Evolutionary conservation across 2,797 vertebrate genomes (phyloP).

Genomic region (Pseudochirops cupreus): DNA sequence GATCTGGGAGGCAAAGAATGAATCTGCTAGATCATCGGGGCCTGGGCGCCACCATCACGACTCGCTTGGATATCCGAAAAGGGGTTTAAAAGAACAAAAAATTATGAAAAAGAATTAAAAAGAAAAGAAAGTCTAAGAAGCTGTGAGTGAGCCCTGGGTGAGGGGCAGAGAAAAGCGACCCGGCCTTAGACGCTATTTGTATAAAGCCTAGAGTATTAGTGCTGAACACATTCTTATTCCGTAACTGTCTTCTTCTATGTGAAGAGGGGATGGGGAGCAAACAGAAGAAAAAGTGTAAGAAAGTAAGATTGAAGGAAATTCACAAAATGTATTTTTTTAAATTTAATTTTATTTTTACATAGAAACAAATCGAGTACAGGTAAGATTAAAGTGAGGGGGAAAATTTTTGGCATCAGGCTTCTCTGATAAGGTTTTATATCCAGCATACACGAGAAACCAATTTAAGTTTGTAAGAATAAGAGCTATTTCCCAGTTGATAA

Average conservation of each 20-base stretch:
- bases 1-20: conserved; percentile 48
- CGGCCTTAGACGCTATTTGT: neutral
- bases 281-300: neutral
- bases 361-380: no score
- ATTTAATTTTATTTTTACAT: neutral
- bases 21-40: conserved; percentile 90
- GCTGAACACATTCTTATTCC: neutral
- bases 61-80: conserved; percentile 79
- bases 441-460: neutral
- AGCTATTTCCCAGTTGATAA: neutral
- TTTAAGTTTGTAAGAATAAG: neutral
- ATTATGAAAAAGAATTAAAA: neutral
- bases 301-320: neutral
- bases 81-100: conserved; percentile 43
- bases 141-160: neutral
- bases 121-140: neutral
- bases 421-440: neutral
- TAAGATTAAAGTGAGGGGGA: neutral
- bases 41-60: conserved; percentile 90
- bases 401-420: neutral
- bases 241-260: neutral
- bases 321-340: neutral
- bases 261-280: neutral
- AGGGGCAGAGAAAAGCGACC: neutral
- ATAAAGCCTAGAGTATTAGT: neutral